Evolutionary conservation across 2,888 invertebrate species (phyloP), one percentile per base, ranked within the genome.

Genomic region (Xestia ashworthii): DNA sequence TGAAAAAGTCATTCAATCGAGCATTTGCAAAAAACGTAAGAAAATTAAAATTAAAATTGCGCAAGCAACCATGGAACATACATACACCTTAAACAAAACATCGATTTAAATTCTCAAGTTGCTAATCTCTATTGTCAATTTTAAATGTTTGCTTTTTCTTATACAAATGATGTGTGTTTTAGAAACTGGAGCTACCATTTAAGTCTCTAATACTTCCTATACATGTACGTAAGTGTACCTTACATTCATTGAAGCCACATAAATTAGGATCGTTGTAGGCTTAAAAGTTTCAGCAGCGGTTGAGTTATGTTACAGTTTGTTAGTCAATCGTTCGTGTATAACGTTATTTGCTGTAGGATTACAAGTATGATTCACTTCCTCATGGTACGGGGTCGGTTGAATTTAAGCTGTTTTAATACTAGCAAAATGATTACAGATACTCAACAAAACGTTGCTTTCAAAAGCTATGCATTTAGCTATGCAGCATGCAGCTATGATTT

Each of bases 261-360:
- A 83, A 78, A 83, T 86, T 73, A 78, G 86, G 86, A 83, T 83
- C 46, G 44, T 44, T 62, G 38, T 46, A 46, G 82, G 78, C 83
- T 86, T 74, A 83, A 83, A 84, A 84, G 74, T 84, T 86, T 83
- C 58, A 68, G 64, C 44, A 38, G 60, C 1, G 55, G 44, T 53
- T 73, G 83, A 78, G 72, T 78, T 70, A 83, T 81, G 66, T 32
- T 73, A 12, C 16, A 65, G 72, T 75, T 73, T 53, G 72, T 78
- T 78, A 70, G 69, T 66, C 60, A 74, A 83, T 83, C 71, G 77
- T 70, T 77, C 48, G 55, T 64, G 62, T 73, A 55, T 38, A 71
- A 71, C 58, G 48, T 64, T 82, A 82, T 83, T 82, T 85, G 68
- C 64, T 65, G 22, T 48, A 44, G 70, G 66, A 86, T 85, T 76